Evolutionary conservation across 2,797 vertebrate species (phyloP).

Genomic region (Kryptopterus vitreolus): DNA sequence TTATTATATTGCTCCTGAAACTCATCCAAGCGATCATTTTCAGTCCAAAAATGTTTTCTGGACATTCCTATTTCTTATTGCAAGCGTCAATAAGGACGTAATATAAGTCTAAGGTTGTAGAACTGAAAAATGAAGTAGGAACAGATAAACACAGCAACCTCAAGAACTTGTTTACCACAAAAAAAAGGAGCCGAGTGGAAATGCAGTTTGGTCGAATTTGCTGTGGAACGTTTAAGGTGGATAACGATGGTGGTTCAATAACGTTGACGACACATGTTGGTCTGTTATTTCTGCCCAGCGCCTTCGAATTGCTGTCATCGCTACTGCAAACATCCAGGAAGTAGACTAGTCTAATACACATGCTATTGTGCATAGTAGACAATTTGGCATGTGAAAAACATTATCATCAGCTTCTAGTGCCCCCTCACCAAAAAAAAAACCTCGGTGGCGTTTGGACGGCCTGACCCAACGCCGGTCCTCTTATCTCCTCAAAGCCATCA

Average conservation of each 20-base stretch:
- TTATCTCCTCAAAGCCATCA: conserved; percentile 66
- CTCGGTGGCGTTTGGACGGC: not conserved
- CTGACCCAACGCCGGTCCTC: conserved; percentile 7
- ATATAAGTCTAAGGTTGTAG: not conserved
- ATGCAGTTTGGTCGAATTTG: not conserved
- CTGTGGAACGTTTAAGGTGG: not conserved
- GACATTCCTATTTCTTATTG: not conserved
- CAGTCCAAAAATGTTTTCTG: too few species aligned
- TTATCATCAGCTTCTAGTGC: not conserved
- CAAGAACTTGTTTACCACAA: not conserved
- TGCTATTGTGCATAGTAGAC: not conserved
- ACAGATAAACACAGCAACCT: too few species aligned
- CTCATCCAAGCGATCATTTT: too few species aligned
- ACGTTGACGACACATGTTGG: not conserved
- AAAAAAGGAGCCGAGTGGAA: not conserved
- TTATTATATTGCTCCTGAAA: too few species aligned
- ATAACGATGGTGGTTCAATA: not conserved
- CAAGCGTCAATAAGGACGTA: not conserved
- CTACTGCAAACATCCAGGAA: not conserved
- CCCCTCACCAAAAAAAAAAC: too few species aligned
- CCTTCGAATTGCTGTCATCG: not conserved
- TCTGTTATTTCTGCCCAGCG: not conserved
- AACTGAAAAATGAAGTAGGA: not conserved
- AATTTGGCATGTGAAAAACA: conserved; percentile 3
- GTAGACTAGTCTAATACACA: not conserved